Base-by-base conservation (phyloP, 1,140 invertebrate species). In the Heliothis virescens region DNA sequence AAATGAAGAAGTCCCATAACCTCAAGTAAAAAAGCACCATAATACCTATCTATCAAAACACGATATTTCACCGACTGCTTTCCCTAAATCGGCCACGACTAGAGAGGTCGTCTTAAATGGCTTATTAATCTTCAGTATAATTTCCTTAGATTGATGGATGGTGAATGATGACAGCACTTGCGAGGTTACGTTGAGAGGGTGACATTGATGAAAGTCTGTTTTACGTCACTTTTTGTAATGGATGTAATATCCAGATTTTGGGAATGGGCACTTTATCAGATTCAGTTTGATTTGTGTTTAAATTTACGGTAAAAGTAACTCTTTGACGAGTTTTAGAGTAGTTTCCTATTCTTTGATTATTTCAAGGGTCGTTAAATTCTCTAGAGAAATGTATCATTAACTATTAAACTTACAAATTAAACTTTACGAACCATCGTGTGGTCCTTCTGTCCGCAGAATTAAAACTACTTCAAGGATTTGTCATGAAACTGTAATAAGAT, bases 71-170 rank as follows among this genome's bases (percentile, higher is more conserved):
- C 52, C 18, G 16, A 60, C 59, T 55, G 13, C 26, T n/a, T n/a
- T 74, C 41, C 29, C 72, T 41, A 41, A 65, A 50, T 41, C 57
- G 21, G 57, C 26, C 57, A 26, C 57, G 79, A 71, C 72, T 72
- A 71, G 71, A 77, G 62, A 79, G 12, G 75, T 65, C 59, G 67
- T 71, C 69, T 80, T 79, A 80, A 82, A 82, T 71, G 60, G 77
- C 74, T 55, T 79, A 82, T 81, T 86, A 82, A 88, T 85, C 87
- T 85, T 76, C 59, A 59, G 74, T 79, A 83, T 85, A 84, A 88
- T 86, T 86, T 86, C 85, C 81, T 77, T 29, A 7, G 15, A 55
- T 62, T 88, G 86, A 89, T 89, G 81, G 86, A 89, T 86, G 84
- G 72, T 78, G 82, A 84, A 55, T 76, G 82, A 85, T 84, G 79